Evolutionary conservation across 2,888 invertebrate genomes (phyloP), one percentile per base, ranked within the genome.

Genomic region (Octodonta nipae): DNA sequence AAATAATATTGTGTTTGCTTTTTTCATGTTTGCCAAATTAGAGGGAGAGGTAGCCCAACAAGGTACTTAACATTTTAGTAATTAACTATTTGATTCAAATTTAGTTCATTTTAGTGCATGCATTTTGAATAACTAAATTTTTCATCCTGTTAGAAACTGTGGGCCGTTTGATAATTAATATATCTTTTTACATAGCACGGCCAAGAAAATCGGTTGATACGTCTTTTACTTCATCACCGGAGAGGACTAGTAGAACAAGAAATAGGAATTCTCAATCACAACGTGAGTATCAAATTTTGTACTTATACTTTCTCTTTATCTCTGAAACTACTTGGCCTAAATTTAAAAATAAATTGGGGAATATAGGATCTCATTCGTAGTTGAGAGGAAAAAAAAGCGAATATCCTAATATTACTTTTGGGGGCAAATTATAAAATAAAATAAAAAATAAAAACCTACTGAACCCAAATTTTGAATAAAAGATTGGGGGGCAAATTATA

Each of bases 201-300:
- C 71, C 76, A 1, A 74, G 74, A 43, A 69, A 78, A 45, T 66
- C 74, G 0, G 68, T 73, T 0, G 70, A 69, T 36, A 46, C 57
- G 3, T 44, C 42, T 42, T 42, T 70, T 52, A 38, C 74, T 60
- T 54, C 74, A 57, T 67, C 80, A 38, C 78, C 63, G 50, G 84
- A 74, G 58, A 71, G 61, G 53, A 55, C 49, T 50, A 70, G 58
- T 45, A 67, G 55, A 62, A 75, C 65, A 49, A 76, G 70, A 45
- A 78, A 57, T 55, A 73, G 66, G 45, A 71, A 80, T 13, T 89
- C 89, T 2, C 87, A 87, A 54, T 92, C 91, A 26, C 92, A 92
- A 67, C 92, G 88, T 89, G 65, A 77, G 81, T 71, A 40, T 30
- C n/a, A n/a, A n/a, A n/a, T n/a, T n/a, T n/a, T n/a, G n/a, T n/a